Base-by-base conservation (phyloP, 2,797 vertebrate genomes). In the Danionella dracula region DNA sequence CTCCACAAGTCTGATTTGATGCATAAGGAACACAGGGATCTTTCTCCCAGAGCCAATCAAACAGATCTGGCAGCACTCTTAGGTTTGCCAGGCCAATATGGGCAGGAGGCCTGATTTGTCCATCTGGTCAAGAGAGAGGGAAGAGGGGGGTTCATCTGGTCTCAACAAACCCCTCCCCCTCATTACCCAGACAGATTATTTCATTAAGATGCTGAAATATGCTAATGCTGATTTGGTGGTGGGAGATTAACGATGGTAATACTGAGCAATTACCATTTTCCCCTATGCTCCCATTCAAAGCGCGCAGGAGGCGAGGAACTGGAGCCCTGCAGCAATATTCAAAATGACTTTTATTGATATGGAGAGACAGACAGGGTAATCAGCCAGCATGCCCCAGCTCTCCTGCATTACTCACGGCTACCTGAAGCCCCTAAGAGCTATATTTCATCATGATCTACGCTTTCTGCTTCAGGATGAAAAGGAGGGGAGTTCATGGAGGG, bases 171-270 rank as follows among this genome's bases (percentile, higher is more conserved):
- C 44, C 78, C 68, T 65, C 73, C 76, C 76, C 66, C 70, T 87
- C 87, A 88, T 89, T 88, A 88, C 74, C 77, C 75, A 71, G 66
- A 35, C 67, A 73, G 79, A 81, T 88, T 87, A 88, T 90, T 87
- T 87, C 82, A 88, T 89, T 88, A 88, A 74, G 80, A 86, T 80
- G 76, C 78, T 88, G 81, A 89, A 88, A 87, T 88, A 88, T 89
- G 88, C 84, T 87, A 87, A 88, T 88, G 75, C 79, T 81, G 85
- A 87, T 85, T 88, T 84, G 82, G 83, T 79, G 78, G 76, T 79
- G 82, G 58, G 80, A 80, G 77, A 79, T 79, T 88, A 90, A 90
- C 79, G 85, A 87, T 78, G 79, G 66, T 79, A 78, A 89, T 89
- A 78, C 84, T 80, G 87, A 86, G 88, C 86, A 88, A 89, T 89